Evolutionary conservation across 2,888 invertebrate genomes (phyloP), one percentile per base, ranked within the genome.

Genomic region (Agrochola macilenta): DNA sequence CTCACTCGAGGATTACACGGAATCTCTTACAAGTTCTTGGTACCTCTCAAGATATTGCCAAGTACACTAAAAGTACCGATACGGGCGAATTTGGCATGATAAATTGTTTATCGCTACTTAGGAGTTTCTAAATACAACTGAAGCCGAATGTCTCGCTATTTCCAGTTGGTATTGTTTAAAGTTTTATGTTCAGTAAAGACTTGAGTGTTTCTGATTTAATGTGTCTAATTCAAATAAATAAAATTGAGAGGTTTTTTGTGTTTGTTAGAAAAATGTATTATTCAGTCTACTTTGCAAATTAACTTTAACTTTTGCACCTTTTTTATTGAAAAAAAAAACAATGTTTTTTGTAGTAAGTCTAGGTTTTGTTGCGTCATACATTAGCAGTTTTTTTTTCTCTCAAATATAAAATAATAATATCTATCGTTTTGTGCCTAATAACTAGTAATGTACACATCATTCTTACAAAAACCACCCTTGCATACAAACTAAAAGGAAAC

Each of bases 21-120:
- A 93, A 94, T 92, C 92, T 90, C 93, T 94, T 91, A 93, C 93
- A 93, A 94, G 93, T 94, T 93, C 93, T 93, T 93, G 91, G 91
- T 92, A 91, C 91, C 91, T 93, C 90, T 89, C 89, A 90, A 92
- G 93, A 92, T 93, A 93, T 94, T 94, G 92, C 92, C 90, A 91
- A 90, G 89, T 92, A 92, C 92, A 90, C 91, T 90, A 89, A 92
- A 93, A 93, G 89, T 92, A 92, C 89, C 88, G 86, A 91, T 91
- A 90, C 86, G 91, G 84, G 87, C 83, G 91, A 92, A 88, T 92
- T 90, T 89, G 88, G 86, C 89, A 91, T 89, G 90, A 91, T 88
- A 88, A 88, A 90, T 88, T 89, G 89, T 89, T 89, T 90, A 88
- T 87, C 82, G 84, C 84, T 85, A 85, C 88, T 88, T 89, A 83